Base-by-base conservation (phyloP, 2,113 vertebrate species). In the Strix aluco region DNA sequence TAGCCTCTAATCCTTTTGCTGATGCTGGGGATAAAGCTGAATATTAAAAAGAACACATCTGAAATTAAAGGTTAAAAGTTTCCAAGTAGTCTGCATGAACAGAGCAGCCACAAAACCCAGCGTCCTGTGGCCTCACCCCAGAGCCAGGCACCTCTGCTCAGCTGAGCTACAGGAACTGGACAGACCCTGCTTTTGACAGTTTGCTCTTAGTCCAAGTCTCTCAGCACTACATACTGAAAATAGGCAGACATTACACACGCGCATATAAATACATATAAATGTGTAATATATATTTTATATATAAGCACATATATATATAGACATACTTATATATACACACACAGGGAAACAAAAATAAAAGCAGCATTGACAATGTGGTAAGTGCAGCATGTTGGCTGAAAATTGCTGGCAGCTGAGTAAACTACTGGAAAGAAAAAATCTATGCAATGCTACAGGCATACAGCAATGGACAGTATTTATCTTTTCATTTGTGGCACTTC, bases 1-100 rank as follows among this genome's bases (percentile, higher is more conserved):
- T 84, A 49, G 81, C 36, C 73, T 84, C 92, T 90, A 95, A 96
- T 91, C 84, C 82, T 86, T 79, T 13, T 51, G 79, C 51, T 86
- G 85, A 82, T 74, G 70, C 40, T 65, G 65, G 32, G 78, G 88
- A 92, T 92, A 89, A 96, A 94, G 84, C 66, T 74, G 62, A 82
- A 71, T 88, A 90, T 88, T 75, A 90, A 81, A 92, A 89, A 79
- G 82, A 84, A 79, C 2, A 2, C 30, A 46, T 12, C 67, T 83
- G 77, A 84, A 91, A 88, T 71, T 57, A 89, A 96, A 94, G 74
- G 83, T 65, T 92, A 88, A 69, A 88, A 16, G 15, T 83, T 91
- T 96, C 92, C 87, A 81, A 82, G 78, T 3, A 27, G 19, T 5
- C 59, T 77, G 54, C 38, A 58, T 1, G 3, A 93, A 86, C 42